phyloP scores from a whole-genome alignment of 2,113 vertebrate genomes.

The Toxotes jaculatrix region DNA sequence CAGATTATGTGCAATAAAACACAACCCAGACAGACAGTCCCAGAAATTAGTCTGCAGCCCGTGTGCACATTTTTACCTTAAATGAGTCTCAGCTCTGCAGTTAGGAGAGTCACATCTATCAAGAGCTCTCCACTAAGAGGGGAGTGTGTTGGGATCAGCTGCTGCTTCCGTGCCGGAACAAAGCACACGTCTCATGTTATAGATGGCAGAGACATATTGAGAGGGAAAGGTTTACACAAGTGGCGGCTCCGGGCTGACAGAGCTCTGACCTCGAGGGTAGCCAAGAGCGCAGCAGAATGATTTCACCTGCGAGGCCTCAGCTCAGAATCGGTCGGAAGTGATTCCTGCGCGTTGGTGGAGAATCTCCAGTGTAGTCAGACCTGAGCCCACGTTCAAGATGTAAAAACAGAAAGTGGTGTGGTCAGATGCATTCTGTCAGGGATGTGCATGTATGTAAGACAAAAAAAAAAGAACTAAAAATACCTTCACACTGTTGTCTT shows the following conservation, averaged over 20 bases:
- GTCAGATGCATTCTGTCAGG: background rate
- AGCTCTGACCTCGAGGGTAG: constrained; percentile 12
- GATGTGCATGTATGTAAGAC: too few relatives aligned
- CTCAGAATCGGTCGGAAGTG: background rate
- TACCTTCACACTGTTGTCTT: background rate
- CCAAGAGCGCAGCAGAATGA: constrained; percentile 20
- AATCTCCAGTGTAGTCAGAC: background rate
- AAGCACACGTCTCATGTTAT: constrained; percentile 21
- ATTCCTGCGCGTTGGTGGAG: background rate
- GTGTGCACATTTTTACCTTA: background rate
- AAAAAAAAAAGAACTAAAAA: background rate
- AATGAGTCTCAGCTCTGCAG: constrained; percentile 20
- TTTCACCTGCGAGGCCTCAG: constrained; percentile 6
- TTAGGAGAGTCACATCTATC: constrained; percentile 7
- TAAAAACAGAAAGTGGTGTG: background rate
- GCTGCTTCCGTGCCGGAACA: constrained; percentile 32
- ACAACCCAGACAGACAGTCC: background rate
- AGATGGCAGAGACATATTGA: constrained; percentile 24
- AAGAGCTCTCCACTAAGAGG: background rate
- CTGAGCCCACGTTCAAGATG: background rate
- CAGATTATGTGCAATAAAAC: background rate
- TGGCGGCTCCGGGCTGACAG: constrained; percentile 38
- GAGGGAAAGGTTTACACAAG: constrained; percentile 34
- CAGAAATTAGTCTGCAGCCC: background rate
- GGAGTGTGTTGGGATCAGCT: background rate